phyloP scores from a whole-genome alignment of 2,888 invertebrate species.

The Apamea sordens region DNA sequence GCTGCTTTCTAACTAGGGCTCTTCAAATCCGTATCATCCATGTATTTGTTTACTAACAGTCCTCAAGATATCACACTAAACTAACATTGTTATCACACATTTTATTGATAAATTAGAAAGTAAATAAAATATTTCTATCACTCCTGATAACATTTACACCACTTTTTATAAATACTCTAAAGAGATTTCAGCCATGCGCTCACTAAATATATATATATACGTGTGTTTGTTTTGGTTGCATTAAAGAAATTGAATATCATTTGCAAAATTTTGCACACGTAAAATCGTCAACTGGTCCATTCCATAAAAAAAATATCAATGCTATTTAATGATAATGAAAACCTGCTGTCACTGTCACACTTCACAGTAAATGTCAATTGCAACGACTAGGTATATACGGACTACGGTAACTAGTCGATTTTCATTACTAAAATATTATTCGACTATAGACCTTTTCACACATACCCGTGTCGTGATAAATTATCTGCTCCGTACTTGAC shows the following conservation, averaged over 20 bases:
- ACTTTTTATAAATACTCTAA: constrained; percentile 12
- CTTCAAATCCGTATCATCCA: constrained; percentile 64
- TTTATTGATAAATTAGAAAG: constrained; percentile 76
- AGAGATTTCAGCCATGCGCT: not conserved
- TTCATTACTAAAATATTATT: not conserved
- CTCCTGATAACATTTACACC: constrained; percentile 44
- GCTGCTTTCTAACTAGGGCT: constrained; percentile 30
- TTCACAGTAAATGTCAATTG: constrained; percentile 34
- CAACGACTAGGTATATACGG: constrained; percentile 12
- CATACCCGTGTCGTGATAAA: not conserved
- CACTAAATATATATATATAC: not conserved
- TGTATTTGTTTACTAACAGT: constrained; percentile 70
- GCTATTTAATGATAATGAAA: not conserved
- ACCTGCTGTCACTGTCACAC: constrained; percentile 44
- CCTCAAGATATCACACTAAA: constrained; percentile 65
- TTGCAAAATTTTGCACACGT: constrained; percentile 39
- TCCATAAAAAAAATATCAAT: constrained; percentile 14
- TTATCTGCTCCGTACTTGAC: not conserved
- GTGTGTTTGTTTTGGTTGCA: constrained; percentile 5
- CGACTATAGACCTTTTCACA: not conserved
- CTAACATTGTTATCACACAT: constrained; percentile 70
- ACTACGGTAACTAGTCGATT: constrained; percentile 29
- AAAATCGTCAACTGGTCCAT: constrained; percentile 29
- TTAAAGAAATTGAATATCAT: constrained; percentile 13
- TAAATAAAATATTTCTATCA: constrained; percentile 68